Evolutionary conservation across 1,140 invertebrate species (phyloP), one percentile per base, ranked within the genome.

Genomic region (Drosophila tristis): DNA sequence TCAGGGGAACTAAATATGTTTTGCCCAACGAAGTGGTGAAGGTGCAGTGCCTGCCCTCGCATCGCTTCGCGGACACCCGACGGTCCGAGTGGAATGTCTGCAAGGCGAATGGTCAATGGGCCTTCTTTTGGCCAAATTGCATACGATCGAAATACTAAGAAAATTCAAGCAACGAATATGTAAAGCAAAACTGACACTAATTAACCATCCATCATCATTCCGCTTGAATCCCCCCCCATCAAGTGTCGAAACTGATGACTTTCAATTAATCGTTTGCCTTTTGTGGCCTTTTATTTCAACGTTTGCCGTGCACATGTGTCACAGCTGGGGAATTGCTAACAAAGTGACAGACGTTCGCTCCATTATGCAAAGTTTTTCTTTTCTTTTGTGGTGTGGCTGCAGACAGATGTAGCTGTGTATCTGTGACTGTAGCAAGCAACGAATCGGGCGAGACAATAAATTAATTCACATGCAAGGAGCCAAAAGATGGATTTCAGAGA

Each of bases 181-280:
- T 7, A 39, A 39, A 13, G 35, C 11, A 39, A 9, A 39, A 13
- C 31, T 35, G 5, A 54, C 48, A 58, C 47, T 16, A 53, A 43
- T 56, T 20, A 44, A 42, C 31, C 20, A 3, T 7, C 31, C 31
- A 31, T 39, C 51, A 55, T 61, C 13, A 13, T 23, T n/a, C 9
- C 5, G 15, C n/a, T 50, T 47, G 31, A 9, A 15, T 5, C 26
- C 39, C 23, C 39, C 20, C 20, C 20, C 20, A 20, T 61, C 29
- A 49, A 44, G 61, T 44, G 63, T 65, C 31, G 0, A 35, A 9
- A 11, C 31, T 35, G 31, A 45, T 50, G 66, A 80, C 56, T 63
- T 67, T 15, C 64, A 67, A 81, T 80, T 80, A 80, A 77, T 80
- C 67, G 60, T 71, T 71, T 11, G 56, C 43, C 48, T 64, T 50